Conservation (phyloP, 2,797 vertebrate genomes). For the Florisuga fusca region DNA sequence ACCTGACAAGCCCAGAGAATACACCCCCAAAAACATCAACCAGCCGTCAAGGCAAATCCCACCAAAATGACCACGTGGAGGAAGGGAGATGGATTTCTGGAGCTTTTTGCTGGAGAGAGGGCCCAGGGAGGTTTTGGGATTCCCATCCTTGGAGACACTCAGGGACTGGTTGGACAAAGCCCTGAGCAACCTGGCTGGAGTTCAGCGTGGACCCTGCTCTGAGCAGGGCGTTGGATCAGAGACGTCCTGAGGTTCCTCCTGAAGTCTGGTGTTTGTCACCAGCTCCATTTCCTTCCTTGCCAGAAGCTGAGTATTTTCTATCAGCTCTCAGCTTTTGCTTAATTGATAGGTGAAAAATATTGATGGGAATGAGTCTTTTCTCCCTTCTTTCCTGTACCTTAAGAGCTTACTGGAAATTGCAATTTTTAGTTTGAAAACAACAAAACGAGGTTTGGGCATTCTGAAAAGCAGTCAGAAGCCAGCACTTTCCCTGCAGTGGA, state of each 20-base stretch:
- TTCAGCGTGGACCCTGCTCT: neutral
- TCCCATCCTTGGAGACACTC: neutral
- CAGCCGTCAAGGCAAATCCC: too few relatives aligned
- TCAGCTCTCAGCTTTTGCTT: neutral
- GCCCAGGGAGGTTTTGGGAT: rapidly evolving
- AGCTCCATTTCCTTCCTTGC: neutral
- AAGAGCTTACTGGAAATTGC: neutral
- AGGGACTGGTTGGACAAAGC: neutral
- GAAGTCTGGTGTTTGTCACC: neutral
- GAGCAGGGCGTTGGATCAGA: neutral
- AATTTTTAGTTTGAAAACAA: neutral
- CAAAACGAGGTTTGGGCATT: neutral
- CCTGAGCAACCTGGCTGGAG: neutral
- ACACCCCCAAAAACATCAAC: too few relatives aligned
- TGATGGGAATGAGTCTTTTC: neutral
- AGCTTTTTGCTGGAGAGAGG: neutral
- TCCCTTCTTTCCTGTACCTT: neutral
- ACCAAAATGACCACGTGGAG: neutral
- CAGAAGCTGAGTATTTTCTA: neutral
- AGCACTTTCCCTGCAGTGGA: neutral
- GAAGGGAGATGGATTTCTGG: neutral
- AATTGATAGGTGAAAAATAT: neutral
- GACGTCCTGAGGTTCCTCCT: neutral
- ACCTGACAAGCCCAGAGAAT: neutral
- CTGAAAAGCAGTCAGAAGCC: neutral